Percentiles rank a stretch among this genome's conserved stretches.
These are phyloP conservation scores for Lutraria lutraria DNA, from an alignment of 2,888 invertebrate species.

Conservation along the genomic window DNA sequence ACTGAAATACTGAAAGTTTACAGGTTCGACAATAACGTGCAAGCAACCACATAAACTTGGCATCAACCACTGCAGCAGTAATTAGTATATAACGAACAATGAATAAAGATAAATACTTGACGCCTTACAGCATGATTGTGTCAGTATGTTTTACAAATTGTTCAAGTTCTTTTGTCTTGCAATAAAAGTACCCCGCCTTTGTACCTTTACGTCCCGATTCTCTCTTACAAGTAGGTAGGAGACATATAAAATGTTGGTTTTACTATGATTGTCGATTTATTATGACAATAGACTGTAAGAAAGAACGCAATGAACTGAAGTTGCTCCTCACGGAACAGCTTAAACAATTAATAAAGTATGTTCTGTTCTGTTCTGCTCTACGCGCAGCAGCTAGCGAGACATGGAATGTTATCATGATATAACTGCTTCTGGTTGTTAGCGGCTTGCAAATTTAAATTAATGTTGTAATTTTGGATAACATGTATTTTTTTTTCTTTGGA, in stretches of 20 bases:
- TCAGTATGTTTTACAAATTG: not conserved
- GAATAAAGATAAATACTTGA: not conserved
- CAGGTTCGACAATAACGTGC: not conserved
- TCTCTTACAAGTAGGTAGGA: not conserved
- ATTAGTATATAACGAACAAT: not conserved
- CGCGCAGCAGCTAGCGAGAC: too few species aligned
- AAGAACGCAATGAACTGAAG: not conserved
- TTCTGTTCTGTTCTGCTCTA: too few species aligned
- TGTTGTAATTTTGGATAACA: too few species aligned
- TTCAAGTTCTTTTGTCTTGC: not conserved
- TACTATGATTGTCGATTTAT: not conserved
- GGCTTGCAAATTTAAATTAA: too few species aligned
- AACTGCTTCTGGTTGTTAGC: too few species aligned
- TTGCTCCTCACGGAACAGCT: too few species aligned
- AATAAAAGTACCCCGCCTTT: not conserved
- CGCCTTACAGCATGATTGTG: not conserved
- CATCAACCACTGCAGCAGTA: not conserved
- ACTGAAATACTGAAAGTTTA: too few species aligned
- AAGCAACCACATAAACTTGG: not conserved
- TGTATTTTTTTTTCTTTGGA: too few species aligned
- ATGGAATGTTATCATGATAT: too few species aligned
- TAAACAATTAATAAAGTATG: too few species aligned
- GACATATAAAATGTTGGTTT: not conserved
- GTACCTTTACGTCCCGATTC: not conserved
- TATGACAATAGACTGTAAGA: not conserved